Evolutionary conservation across 2,888 invertebrate species (phyloP), one percentile per base, ranked within the genome.

Genomic region (Marronus borbonicus): DNA sequence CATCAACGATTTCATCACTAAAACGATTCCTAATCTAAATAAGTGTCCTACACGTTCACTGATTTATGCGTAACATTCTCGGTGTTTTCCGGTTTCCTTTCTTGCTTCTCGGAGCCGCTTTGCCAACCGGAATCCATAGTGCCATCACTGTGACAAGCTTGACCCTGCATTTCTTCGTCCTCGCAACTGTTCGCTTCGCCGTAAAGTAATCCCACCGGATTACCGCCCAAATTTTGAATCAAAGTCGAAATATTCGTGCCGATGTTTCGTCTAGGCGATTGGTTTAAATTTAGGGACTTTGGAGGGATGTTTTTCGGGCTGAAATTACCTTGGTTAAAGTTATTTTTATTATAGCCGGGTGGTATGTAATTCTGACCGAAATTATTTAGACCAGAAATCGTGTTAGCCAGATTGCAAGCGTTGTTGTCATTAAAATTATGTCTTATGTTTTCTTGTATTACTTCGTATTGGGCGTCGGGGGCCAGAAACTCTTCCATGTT

Each of bases 111-210:
- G 0, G 92, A 92, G 0, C 92, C 93, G 82, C 92, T 93, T 80
- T 93, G 93, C 93, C 93, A 93, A 0, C 93, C 93, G 0, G 93
- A 92, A 81, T 93, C 93, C 90, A 93, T 91, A 0, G 93, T 93
- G 60, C 86, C 88, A 80, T 89, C 89, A 81, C 89, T 89, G 76
- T 89, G 88, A 77, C 86, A 87, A 31, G 86, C 86, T 77, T 84
- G 86, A 50, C 86, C 88, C 50, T 87, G 87, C 50, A 86, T 84
- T 50, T 87, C 84, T 79, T 88, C 88, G 50, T 87, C 87, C 78
- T 87, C 88, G 76, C 84, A 85, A 80, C 86, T 85, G 72, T 86
- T 85, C 0, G 86, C 87, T 78, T 89, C 88, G 17, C 87, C 88
- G 83, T 90, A 90, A 20, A 90, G 82, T 39, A 88, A 81, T 7